Evolutionary conservation across 2,888 invertebrate genomes (phyloP), one percentile per base, ranked within the genome.

Genomic region (Tetropium fuscum): DNA sequence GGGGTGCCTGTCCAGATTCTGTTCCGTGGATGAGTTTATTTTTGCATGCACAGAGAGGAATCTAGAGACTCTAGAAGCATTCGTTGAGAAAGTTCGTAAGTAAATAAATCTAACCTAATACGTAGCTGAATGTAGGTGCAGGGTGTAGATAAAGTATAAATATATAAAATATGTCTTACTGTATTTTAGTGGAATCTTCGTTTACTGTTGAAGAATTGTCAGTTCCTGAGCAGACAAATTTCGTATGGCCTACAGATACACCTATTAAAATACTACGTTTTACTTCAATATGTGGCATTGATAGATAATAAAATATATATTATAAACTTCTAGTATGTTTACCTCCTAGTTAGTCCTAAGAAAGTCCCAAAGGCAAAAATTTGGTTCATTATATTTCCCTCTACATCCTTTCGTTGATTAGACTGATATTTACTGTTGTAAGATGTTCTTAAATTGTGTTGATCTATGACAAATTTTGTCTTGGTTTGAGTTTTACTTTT

Each of bases 31-130:
- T 47, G 77, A 81, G 68, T 82, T 84, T 64, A 79, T 86, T 58
- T 77, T 88, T 53, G 86, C 87, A 20, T 87, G 86, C 56, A 87
- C 88, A 1, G 83, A 91, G 63, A 83, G 92, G 66, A 92, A 91
- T 81, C 80, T 84, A 71, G 81, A 84, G 1, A 92, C 92, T 1
- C 81, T 88, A 63, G 70, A 81, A 2, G 71, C 76, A 16, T 92
- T 92, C 80, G 75, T 88, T 16, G 8, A 38, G 8, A 27, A 64
- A 43, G 53, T 68, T 41, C 60, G 74, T 74, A 63, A 69, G 66
- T 53, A 54, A n/a, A 25, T 18, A 25, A 3, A 30, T 25, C 32
- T 11, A 15, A 38, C 2, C 5, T 11, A 18, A 7, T 13, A 3
- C 32, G 3, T 43, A 19, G 18, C n/a, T 11, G 4, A 3, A 38